Percentiles rank a stretch among this genome's conserved stretches.
Conservation (phyloP, 1,140 invertebrate species). For the Stegodyphus dumicola region DNA sequence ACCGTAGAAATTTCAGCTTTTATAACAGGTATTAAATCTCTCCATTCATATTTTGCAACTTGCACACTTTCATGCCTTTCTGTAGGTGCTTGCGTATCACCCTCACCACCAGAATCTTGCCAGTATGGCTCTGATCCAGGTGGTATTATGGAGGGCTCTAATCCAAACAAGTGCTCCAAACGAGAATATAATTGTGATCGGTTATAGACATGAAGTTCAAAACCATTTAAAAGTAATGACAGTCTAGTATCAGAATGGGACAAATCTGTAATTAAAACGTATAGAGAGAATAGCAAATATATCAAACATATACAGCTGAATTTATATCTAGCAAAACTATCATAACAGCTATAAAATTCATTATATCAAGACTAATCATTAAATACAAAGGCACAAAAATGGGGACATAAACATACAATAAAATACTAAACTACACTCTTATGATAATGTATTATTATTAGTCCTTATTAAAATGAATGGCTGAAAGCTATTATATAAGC, state of each 20-base stretch:
- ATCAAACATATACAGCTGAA: too few species aligned
- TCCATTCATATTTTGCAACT: conserved; percentile 77
- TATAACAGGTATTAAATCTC: conserved; percentile 96
- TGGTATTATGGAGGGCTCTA: conserved; percentile 82
- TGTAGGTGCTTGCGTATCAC: conserved; percentile 33
- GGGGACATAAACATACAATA: too few species aligned
- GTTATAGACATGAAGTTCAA: conserved; percentile 97
- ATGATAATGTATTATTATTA: too few species aligned
- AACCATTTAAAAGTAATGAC: conserved; percentile 93
- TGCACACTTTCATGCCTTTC: conserved; percentile 50
- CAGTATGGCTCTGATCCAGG: conserved; percentile 54
- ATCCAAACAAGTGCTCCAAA: conserved; percentile 89
- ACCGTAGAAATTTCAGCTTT: conserved; percentile 91
- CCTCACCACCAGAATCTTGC: conserved; percentile 59
- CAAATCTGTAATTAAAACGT: conserved; percentile 76
- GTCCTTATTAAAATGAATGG: too few species aligned
- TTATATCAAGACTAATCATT: too few species aligned
- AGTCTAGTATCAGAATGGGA: conserved; percentile 95
- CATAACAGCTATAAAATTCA: too few species aligned
- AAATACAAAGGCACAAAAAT: too few species aligned
- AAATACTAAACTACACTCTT: too few species aligned
- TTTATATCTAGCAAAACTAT: too few species aligned
- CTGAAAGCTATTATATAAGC: too few species aligned
- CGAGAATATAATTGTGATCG: conserved; percentile 87
- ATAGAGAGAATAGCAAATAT: too few species aligned